Percentiles rank a stretch among this genome's conserved stretches.
These are phyloP conservation scores for Chaenodraco wilsoni DNA, from an alignment of 2,797 vertebrate species.

Conservation along the genomic window DNA sequence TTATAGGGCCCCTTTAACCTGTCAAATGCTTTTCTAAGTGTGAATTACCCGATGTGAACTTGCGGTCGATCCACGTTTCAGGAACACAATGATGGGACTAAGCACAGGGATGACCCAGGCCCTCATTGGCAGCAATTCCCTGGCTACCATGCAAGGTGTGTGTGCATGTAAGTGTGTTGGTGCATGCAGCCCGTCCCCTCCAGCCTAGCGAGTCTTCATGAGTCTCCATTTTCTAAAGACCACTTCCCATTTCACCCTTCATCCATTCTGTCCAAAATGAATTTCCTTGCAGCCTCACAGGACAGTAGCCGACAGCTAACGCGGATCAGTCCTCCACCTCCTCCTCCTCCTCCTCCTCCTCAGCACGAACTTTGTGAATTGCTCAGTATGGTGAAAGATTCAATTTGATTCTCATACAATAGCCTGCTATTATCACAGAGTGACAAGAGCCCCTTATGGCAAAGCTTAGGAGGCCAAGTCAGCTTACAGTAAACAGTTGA, in stretches of 20 bases:
- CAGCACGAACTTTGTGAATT: constrained; percentile 67
- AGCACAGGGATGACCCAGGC: constrained; percentile 91
- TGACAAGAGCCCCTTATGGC: constrained; percentile 72
- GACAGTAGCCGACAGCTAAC: constrained; percentile 41
- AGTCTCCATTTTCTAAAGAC: constrained; percentile 61
- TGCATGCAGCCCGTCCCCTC: constrained; percentile 37
- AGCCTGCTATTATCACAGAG: constrained; percentile 60
- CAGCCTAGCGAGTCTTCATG: constrained; percentile 26
- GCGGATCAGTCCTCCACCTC: constrained; percentile 27
- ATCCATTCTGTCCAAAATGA: constrained; percentile 66
- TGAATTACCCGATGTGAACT: constrained; percentile 6
- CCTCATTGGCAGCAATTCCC: constrained; percentile 89
- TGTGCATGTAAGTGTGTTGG: constrained; percentile 26
- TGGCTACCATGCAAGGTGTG: constrained; percentile 93
- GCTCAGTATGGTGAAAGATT: constrained; percentile 73
- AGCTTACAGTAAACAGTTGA: constrained; percentile 68
- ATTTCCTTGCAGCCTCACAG: constrained; percentile 53
- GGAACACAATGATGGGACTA: constrained; percentile 92
- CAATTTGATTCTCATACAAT: constrained; percentile 75
- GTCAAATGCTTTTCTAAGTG: constrained; percentile 41
- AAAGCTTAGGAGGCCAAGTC: constrained; percentile 70
- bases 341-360: constrained; percentile 46
- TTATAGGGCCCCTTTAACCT: constrained; percentile 1
- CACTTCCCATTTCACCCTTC: constrained; percentile 63
- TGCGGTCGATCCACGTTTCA: constrained; percentile 73